Evolutionary conservation across 2,888 invertebrate genomes (phyloP), one percentile per base, ranked within the genome.

Genomic region (Cryptocephalus moraei): DNA sequence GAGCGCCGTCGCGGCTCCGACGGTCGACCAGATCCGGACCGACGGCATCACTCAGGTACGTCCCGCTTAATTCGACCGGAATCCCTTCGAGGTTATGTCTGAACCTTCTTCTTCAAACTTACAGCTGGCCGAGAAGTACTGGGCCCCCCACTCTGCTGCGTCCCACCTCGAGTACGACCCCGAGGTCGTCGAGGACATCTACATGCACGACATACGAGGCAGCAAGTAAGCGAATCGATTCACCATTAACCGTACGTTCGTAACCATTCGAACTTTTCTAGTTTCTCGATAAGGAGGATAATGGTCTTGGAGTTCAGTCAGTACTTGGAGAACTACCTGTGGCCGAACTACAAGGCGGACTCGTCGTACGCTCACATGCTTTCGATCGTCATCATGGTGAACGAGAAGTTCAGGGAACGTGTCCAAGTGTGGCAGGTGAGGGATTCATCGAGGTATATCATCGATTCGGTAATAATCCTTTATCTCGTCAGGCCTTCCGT

Each of bases 231-330:
- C 65, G 31, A 43, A 39, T 11, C 9, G 22, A 39, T 33, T 44
- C 14, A 4, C 34, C 1, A 41, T 40, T 10, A 4, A 42, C 41
- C 3, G 12, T n/a, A 14, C 2, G 1, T 2, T 43, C 31, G 10
- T 32, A 41, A 33, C 32, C 9, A 13, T 11, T 8, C 33, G 8
- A 34, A 9, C 43, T 22, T n/a, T 61, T 59, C 46, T 44, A 63
- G 83, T 62, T 86, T 86, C 69, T 81, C 88, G 9, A 84, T 87
- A 4, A 78, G 91, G n/a, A 81, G 94, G 46, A 88, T 93, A 52
- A 93, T 95, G 86, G 86, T 95, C 79, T 73, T 97, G 48, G 96
- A 97, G 71, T 94, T 95, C 69, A 95, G 94, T 52, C 97, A 96
- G 65, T 99, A 96, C 69, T 70, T 99, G 57, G 99, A 99, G 71